These are phyloP conservation scores for Leptopterna dolabrata DNA, from an alignment of 2,888 invertebrate species.

Conservation along the genomic window DNA sequence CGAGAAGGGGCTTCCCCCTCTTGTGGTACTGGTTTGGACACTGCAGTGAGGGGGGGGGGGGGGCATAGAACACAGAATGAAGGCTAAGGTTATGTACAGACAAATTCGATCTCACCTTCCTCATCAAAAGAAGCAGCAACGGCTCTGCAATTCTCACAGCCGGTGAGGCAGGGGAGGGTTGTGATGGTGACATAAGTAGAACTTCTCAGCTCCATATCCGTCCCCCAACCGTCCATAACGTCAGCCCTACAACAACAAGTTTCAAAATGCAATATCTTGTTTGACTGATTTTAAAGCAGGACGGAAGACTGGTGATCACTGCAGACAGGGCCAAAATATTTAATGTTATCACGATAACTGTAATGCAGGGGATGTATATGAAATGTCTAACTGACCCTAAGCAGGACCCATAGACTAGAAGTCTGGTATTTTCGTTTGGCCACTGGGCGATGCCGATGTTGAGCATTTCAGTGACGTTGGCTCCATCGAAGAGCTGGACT, in stretches of 20 bases:
- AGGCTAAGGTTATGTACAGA: too few species aligned
- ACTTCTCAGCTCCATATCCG: constrained; percentile 56
- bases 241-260: constrained; percentile 63
- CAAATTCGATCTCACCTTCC: constrained; percentile 66
- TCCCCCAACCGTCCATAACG: constrained; percentile 56
- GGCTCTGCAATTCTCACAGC: constrained; percentile 73
- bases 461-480: constrained; percentile 68
- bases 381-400: constrained; percentile 66
- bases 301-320: neutral
- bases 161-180: constrained; percentile 74
- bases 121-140: constrained; percentile 70
- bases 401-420: constrained; percentile 78
- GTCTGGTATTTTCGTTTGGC: constrained; percentile 75
- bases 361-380: too few species aligned
- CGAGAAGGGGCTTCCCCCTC: too few species aligned
- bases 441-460: constrained; percentile 78
- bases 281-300: neutral
- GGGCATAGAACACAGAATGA: too few species aligned
- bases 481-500: constrained; percentile 72
- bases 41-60: too few species aligned
- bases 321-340: too few species aligned
- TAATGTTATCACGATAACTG: too few species aligned
- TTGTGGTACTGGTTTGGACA: too few species aligned
- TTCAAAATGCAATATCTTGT: too few species aligned
- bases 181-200: constrained; percentile 75